These are phyloP conservation scores for Drosophila prolongata DNA, from an alignment of 2,888 invertebrate genomes.

Conservation along the genomic window DNA sequence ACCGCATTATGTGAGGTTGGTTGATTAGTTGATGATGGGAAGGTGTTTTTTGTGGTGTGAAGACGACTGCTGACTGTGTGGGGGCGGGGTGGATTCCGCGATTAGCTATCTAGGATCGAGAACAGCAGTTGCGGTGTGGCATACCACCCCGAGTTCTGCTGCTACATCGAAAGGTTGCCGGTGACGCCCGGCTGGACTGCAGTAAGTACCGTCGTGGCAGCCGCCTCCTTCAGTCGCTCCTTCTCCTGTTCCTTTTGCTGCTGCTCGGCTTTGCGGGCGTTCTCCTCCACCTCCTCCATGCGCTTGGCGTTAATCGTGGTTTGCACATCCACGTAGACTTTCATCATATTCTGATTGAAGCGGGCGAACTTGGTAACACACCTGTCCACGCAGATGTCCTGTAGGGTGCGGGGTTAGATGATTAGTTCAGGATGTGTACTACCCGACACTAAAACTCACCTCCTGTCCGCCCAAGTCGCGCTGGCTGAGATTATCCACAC, in stretches of 20 bases:
- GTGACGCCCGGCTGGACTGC: slow-evolving; percentile 36
- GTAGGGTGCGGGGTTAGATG: no score
- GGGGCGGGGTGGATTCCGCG: background rate
- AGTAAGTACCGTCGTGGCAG: slow-evolving; percentile 39
- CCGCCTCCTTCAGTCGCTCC: slow-evolving; percentile 32
- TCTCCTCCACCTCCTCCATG: slow-evolving; percentile 79
- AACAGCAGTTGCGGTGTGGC: slow-evolving; percentile 56
- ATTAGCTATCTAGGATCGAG: slow-evolving; percentile 62
- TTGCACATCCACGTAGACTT: slow-evolving; percentile 83
- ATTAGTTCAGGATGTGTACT: no score
- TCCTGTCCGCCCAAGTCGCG: slow-evolving; percentile 75
- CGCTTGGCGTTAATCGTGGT: slow-evolving; percentile 82
- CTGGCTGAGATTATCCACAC: slow-evolving; percentile 82
- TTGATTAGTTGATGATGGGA: background rate
- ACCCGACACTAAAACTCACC: slow-evolving; percentile 48
- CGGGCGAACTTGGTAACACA: slow-evolving; percentile 84
- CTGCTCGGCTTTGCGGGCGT: slow-evolving; percentile 61
- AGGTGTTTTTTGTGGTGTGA: background rate
- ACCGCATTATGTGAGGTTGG: slow-evolving; percentile 56
- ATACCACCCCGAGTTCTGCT: slow-evolving; percentile 34
- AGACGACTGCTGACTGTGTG: slow-evolving; percentile 7
- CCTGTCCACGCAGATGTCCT: slow-evolving; percentile 81
- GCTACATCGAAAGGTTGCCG: slow-evolving; percentile 55
- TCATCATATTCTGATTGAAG: slow-evolving; percentile 84
- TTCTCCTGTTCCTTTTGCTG: slow-evolving; percentile 51